Base-by-base conservation (phyloP, 2,797 vertebrate genomes). In the Carduelis carduelis region DNA sequence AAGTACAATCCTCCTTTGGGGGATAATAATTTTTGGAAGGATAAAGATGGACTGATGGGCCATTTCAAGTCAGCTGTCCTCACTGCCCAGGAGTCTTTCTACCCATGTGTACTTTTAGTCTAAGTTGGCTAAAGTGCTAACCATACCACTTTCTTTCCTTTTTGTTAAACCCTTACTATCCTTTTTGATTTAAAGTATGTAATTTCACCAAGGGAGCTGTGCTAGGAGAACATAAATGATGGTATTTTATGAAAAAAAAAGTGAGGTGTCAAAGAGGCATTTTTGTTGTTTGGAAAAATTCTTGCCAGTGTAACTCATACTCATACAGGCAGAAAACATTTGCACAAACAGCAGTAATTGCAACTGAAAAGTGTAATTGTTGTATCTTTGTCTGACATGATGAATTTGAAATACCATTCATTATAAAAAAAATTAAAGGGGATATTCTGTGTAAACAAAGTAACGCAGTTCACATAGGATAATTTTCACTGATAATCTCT, bases 321-420 rank as follows among this genome's bases (percentile, higher is more conserved):
- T 32, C 34, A 56, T 78, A 74, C 0, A 14, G 27, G 39, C 32
- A 44, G 47, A 65, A 91, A 68, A 76, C 4, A 2, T 94, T 89
- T 86, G 55, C 43, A 87, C 35, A 61, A 64, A 94, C 47, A 83
- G 41, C 52, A 78, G 55, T 93, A 94, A 94, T 92, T 94, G 49
- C 59, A 68, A 2, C 35, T 90, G 75, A 93, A 94, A 90, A 85
- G 77, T 90, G 2, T 85, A 93, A 93, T 83, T 93, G 77, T 71
- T 5, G 0, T 80, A 70, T 87, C 77, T 82, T 75, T 47, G 63
- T 82, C 50, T 93, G 83, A 76, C 87, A 76, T 5, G 28, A 82
- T 72, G 60, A 71, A 77, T 83, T 93, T 95, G 56, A 84, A 89
- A 95, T 59, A 76, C 24, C 26, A n/a, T 82, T 88, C 57, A 91